Evolutionary conservation across 1,140 invertebrate genomes (phyloP).

Genomic region (Drosophila lowei): DNA sequence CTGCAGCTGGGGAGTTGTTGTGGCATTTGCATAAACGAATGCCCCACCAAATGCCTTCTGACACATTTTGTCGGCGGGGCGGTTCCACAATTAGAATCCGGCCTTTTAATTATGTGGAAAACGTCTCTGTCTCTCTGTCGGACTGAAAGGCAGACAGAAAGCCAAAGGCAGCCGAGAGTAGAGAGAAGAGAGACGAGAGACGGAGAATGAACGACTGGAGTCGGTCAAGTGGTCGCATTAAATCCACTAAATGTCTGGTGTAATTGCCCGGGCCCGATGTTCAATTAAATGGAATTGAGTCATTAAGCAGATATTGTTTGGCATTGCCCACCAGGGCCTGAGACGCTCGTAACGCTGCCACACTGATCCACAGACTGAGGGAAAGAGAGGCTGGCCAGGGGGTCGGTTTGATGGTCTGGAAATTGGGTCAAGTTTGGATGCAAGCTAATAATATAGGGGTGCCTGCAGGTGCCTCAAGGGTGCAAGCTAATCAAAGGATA

Average conservation of each 20-base stretch:
- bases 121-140: constrained; percentile 13
- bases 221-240: constrained; percentile 57
- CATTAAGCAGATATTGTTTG: constrained; percentile 59
- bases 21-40: constrained; percentile 81
- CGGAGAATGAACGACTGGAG: constrained; percentile 16
- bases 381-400: too few relatives aligned
- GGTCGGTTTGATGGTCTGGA: too few relatives aligned
- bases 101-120: constrained; percentile 66
- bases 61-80: constrained; percentile 45
- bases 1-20: constrained; percentile 49
- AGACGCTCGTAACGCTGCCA: constrained; percentile 10
- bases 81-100: constrained; percentile 61
- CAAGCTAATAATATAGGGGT: too few relatives aligned
- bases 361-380: constrained; percentile 3
- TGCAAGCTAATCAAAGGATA: too few relatives aligned
- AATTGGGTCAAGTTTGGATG: constrained; percentile 32
- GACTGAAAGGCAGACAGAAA: too few relatives aligned
- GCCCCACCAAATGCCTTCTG: constrained; percentile 68
- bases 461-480: too few relatives aligned
- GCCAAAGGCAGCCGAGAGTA: constrained; percentile 14
- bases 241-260: constrained; percentile 70
- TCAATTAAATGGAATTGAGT: constrained; percentile 76
- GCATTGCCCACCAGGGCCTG: constrained; percentile 26
- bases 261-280: constrained; percentile 64
- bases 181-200: constrained; percentile 3